phyloP scores from a whole-genome alignment of 2,113 vertebrate species.

The Oophaga pumilio region DNA sequence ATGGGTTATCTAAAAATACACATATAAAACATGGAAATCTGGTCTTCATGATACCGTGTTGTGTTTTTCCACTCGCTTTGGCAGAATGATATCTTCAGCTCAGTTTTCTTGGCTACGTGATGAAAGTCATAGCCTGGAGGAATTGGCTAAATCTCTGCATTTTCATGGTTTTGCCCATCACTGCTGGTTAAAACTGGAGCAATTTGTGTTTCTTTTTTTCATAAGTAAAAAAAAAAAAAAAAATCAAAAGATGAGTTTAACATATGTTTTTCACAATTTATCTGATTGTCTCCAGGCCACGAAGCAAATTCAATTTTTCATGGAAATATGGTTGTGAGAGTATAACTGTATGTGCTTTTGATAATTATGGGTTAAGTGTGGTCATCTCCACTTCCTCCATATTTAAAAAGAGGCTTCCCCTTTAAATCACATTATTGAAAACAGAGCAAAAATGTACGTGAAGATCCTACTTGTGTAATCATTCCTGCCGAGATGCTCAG shows the following conservation, averaged over 20 bases:
- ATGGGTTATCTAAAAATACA: background rate
- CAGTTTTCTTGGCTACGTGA: constrained; percentile 23
- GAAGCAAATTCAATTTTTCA: background rate
- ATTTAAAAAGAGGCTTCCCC: background rate
- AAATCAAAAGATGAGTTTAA: constrained; percentile 17
- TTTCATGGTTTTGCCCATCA: constrained; percentile 41
- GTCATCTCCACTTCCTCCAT: background rate
- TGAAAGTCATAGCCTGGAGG: constrained; percentile 23
- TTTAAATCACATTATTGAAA: background rate
- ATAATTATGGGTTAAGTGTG: constrained; percentile 16
- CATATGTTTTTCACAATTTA: background rate
- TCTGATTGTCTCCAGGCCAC: background rate
- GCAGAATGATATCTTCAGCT: constrained; percentile 4
- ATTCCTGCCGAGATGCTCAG: background rate
- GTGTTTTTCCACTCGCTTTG: constrained; percentile 3
- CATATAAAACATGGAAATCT: background rate
- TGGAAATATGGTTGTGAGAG: background rate
- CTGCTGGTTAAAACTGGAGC: background rate
- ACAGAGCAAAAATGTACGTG: background rate
- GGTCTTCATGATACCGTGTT: background rate
- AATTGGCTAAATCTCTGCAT: constrained; percentile 14
- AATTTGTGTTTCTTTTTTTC: background rate
- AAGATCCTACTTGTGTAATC: background rate
- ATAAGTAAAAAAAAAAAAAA: background rate
- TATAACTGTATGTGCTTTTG: background rate